phyloP scores from a whole-genome alignment of 2,888 invertebrate genomes.

The Lepidochrysops patricia region DNA sequence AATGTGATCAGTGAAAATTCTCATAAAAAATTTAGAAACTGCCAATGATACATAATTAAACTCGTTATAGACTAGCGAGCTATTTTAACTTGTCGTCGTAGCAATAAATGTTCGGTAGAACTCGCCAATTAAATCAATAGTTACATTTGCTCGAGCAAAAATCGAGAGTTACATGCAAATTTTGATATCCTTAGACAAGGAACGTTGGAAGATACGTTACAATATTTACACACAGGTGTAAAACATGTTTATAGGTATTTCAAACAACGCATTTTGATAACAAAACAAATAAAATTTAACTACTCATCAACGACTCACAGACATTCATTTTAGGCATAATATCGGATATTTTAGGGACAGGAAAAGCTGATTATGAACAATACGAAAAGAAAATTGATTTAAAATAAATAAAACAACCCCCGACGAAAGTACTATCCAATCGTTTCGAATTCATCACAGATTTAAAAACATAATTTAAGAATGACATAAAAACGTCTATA shows the following conservation, averaged over 20 bases:
- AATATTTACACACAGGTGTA: constrained; percentile 11
- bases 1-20: not conserved
- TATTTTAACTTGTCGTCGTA: not conserved
- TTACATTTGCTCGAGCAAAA: constrained; percentile 16
- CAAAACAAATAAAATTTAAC: not conserved
- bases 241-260: not conserved
- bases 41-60: not conserved
- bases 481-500: not conserved
- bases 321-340: not conserved
- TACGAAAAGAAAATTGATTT: not conserved
- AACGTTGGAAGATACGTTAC: constrained; percentile 13
- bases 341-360: not conserved
- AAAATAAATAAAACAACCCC: not conserved
- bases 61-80: no score
- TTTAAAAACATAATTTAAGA: not conserved
- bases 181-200: constrained; percentile 22
- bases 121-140: constrained; percentile 12
- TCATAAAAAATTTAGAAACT: not conserved
- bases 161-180: constrained; percentile 27
- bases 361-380: constrained; percentile 7
- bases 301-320: constrained; percentile 2
- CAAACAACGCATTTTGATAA: constrained; percentile 10
- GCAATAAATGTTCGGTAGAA: constrained; percentile 17
- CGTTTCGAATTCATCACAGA: not conserved
- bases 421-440: constrained; percentile 4